phyloP scores from a whole-genome alignment of 2,113 vertebrate species.

The Sterna hirundo region DNA sequence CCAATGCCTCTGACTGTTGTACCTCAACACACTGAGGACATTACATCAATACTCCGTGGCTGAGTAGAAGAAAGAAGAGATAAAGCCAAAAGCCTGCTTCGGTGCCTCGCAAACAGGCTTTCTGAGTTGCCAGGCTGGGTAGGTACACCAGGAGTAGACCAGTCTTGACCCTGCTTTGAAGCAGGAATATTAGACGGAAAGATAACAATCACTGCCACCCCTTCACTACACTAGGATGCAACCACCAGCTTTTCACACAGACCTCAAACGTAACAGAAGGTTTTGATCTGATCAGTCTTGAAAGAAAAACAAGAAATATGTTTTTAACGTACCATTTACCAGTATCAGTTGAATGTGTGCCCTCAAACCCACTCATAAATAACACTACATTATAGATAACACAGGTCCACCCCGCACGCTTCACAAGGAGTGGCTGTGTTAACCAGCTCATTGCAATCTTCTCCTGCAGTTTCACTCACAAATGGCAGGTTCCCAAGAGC shows the following conservation, averaged over 20 bases:
- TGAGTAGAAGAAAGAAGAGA: neutral
- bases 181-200: neutral
- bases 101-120: neutral
- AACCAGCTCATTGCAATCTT: neutral
- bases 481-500: neutral
- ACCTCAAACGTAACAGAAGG: neutral
- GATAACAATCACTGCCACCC: neutral
- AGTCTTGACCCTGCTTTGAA: neutral
- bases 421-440: neutral
- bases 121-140: neutral
- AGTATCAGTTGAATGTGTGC: neutral
- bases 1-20: neutral
- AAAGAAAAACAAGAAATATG: neutral
- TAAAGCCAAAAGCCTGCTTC: neutral
- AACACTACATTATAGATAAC: neutral
- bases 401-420: neutral
- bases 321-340: neutral
- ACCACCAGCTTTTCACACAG: neutral
- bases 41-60: neutral
- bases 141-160: neutral
- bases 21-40: neutral
- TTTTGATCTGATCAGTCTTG: neutral
- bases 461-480: neutral
- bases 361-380: neutral
- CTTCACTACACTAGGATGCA: neutral